These are phyloP conservation scores for Rhabdomys dilectus DNA, from an alignment of 2,113 vertebrate genomes.

Conservation along the genomic window DNA sequence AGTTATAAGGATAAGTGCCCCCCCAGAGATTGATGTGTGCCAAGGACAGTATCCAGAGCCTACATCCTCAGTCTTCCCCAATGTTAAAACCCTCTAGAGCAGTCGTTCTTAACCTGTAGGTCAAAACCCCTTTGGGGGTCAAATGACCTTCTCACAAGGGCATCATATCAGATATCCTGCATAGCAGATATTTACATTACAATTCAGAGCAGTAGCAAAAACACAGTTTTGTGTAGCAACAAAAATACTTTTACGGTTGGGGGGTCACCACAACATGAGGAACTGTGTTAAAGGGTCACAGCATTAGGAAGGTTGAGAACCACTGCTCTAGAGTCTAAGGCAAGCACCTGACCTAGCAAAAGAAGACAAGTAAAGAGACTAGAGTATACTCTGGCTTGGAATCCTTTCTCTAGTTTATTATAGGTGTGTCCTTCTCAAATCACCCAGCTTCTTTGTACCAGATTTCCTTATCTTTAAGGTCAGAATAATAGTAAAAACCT, in stretches of 20 bases:
- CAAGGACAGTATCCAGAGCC: neutral
- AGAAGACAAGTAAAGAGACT: neutral
- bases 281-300: neutral
- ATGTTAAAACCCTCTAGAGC: neutral
- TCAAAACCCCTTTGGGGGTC: neutral
- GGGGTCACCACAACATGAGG: neutral
- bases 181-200: neutral
- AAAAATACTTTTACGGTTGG: neutral
- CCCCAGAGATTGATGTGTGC: neutral
- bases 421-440: neutral
- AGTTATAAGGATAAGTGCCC: neutral
- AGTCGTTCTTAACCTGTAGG: neutral
- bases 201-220: neutral
- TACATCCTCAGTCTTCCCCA: neutral
- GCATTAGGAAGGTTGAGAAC: neutral
- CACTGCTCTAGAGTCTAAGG: neutral
- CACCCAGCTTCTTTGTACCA: neutral
- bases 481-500: neutral
- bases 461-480: slow-evolving; percentile 42
- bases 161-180: neutral
- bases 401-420: neutral
- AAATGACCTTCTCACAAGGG: neutral
- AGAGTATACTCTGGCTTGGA: neutral
- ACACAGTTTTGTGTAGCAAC: neutral
- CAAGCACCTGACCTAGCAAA: neutral